These are phyloP conservation scores for Carduelis carduelis DNA, from an alignment of 2,797 vertebrate genomes.

Conservation along the genomic window DNA sequence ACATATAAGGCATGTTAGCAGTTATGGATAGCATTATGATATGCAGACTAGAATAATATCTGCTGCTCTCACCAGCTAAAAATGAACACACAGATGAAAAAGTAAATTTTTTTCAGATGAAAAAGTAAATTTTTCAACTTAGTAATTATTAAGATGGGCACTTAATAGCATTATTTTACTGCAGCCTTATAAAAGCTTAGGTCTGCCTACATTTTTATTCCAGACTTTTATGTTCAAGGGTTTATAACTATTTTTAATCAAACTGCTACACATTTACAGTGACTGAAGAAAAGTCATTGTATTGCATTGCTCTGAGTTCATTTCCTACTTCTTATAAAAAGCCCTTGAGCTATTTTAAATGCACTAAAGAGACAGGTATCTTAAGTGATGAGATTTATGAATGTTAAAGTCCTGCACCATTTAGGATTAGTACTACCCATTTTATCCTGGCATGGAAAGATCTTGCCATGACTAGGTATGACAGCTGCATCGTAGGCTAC, in stretches of 20 bases:
- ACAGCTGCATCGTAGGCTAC: constrained; percentile 27
- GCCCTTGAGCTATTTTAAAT: background rate
- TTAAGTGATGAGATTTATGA: constrained; percentile 52
- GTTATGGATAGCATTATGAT: background rate
- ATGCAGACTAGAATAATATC: background rate
- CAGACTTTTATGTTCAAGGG: background rate
- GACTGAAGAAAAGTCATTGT: background rate
- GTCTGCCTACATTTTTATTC: background rate
- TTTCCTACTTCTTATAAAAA: background rate
- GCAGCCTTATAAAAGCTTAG: background rate
- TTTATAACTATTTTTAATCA: background rate
- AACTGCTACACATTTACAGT: background rate
- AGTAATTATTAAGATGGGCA: background rate
- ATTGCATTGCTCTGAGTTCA: background rate
- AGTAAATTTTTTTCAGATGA: background rate
- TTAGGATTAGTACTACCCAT: constrained; percentile 29
- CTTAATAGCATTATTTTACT: background rate
- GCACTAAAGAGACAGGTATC: constrained; percentile 24
- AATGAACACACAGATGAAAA: background rate
- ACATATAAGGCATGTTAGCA: constrained; percentile 6
- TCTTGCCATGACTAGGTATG: constrained; percentile 34
- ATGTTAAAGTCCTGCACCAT: constrained; percentile 13
- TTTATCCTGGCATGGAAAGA: constrained; percentile 21
- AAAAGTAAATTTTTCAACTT: background rate
- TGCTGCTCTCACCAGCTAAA: constrained; percentile 7